These are phyloP conservation scores for Triplophysa yarkandensis DNA, from an alignment of 2,797 vertebrate species.

Conservation along the genomic window DNA sequence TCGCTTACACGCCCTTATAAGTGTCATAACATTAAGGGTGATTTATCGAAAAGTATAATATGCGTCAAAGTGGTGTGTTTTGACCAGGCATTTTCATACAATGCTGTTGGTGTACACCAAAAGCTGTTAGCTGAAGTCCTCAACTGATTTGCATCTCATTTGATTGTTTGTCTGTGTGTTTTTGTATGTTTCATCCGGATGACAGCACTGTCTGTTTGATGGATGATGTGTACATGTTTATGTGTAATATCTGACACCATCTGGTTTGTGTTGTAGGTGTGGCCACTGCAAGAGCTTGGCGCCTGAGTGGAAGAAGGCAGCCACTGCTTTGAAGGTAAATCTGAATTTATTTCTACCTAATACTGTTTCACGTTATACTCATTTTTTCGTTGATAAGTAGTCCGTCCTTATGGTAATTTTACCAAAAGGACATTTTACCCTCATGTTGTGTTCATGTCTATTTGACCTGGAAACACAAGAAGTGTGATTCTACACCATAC, in stretches of 20 bases:
- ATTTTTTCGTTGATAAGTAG: too few species aligned
- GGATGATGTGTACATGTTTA: background rate
- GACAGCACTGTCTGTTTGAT: background rate
- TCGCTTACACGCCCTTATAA: background rate
- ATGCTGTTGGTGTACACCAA: background rate
- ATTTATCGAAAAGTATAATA: background rate
- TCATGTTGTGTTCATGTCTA: too few species aligned
- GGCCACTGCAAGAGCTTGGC: slow-evolving; percentile 90
- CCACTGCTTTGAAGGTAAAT: slow-evolving; percentile 92
- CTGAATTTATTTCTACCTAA: background rate
- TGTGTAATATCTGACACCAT: background rate
- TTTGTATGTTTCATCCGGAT: background rate
- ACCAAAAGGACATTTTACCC: too few species aligned
- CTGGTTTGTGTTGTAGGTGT: slow-evolving; percentile 75
- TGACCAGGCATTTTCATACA: background rate
- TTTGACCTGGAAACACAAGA: too few species aligned
- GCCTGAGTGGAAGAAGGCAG: slow-evolving; percentile 95
- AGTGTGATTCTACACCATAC: too few species aligned
- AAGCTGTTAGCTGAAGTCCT: background rate
- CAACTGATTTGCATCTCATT: background rate
- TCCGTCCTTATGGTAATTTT: too few species aligned
- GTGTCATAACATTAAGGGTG: background rate
- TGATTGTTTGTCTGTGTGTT: background rate
- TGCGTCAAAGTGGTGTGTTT: background rate
- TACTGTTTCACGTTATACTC: too few species aligned